phyloP scores from a whole-genome alignment of 2,797 vertebrate genomes.

The Coccyzus lansbergi region DNA sequence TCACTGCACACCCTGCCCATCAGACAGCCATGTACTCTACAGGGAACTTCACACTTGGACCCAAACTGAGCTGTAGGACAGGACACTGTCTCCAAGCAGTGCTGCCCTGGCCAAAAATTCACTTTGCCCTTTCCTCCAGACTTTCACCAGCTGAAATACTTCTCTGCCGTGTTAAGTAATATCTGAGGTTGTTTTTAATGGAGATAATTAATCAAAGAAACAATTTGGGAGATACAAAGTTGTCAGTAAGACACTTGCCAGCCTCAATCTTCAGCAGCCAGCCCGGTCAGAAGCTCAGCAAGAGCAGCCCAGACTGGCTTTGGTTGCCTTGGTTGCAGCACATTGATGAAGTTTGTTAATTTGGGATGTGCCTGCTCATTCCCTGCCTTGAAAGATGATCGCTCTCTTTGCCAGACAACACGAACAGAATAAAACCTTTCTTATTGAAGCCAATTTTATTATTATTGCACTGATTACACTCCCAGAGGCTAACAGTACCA shows the following conservation, averaged over 20 bases:
- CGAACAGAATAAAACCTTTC: slow-evolving; percentile 32
- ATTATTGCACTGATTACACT: slow-evolving; percentile 18
- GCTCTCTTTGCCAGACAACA: slow-evolving; percentile 36
- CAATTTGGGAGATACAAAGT: background rate
- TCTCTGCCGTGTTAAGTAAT: background rate
- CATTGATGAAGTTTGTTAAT: slow-evolving; percentile 51
- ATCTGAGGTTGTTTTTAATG: background rate
- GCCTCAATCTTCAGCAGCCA: background rate
- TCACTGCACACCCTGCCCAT: background rate
- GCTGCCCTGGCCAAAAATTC: background rate
- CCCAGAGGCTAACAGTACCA: slow-evolving; percentile 32
- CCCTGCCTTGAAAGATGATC: slow-evolving; percentile 18
- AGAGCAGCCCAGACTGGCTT: background rate
- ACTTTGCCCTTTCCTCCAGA: background rate
- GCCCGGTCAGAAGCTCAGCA: background rate
- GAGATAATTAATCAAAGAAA: background rate
- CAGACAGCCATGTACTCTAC: rapidly evolving
- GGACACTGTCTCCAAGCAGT: rapidly evolving
- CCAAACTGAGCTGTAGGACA: background rate
- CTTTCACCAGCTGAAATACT: background rate
- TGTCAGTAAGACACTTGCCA: background rate
- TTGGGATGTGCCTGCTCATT: slow-evolving; percentile 38
- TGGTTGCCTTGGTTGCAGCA: background rate
- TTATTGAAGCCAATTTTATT: slow-evolving; percentile 46
- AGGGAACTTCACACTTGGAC: background rate